phyloP scores from a whole-genome alignment of 2,888 invertebrate genomes.

The Temnothorax unifasciatus region DNA sequence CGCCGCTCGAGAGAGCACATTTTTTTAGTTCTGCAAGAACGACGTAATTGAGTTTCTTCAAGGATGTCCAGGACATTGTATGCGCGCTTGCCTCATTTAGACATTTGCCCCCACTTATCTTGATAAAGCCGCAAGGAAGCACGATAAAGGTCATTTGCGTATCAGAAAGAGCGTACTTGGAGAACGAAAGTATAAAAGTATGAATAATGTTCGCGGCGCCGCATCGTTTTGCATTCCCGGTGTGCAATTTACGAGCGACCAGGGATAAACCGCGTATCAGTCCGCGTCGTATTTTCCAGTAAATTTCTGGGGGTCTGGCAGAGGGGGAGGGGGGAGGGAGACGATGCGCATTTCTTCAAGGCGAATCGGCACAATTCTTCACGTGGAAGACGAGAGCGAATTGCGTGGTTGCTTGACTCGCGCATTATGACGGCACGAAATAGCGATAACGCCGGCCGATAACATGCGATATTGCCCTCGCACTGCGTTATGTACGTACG shows the following conservation, averaged over 20 bases:
- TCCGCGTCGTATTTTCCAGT: slow-evolving; percentile 6
- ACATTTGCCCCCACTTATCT: slow-evolving; percentile 16
- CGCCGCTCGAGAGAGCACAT: not conserved
- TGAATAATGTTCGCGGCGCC: slow-evolving; percentile 20
- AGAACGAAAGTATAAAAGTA: slow-evolving; percentile 21
- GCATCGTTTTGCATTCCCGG: slow-evolving; percentile 11
- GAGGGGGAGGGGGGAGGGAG: no score
- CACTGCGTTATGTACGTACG: not conserved
- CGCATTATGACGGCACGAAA: slow-evolving; percentile 59
- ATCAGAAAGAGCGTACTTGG: not conserved
- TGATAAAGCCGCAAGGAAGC: slow-evolving; percentile 10
- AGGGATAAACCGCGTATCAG: slow-evolving; percentile 21
- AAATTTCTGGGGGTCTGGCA: not conserved
- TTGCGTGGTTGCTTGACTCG: slow-evolving; percentile 35
- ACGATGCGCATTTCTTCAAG: slow-evolving; percentile 32
- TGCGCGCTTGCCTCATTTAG: not conserved
- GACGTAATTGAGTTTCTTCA: slow-evolving; percentile 13
- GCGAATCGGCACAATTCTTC: slow-evolving; percentile 32
- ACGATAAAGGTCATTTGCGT: slow-evolving; percentile 33
- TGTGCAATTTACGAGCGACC: slow-evolving; percentile 26
- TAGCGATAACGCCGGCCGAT: slow-evolving; percentile 54
- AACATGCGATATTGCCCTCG: slow-evolving; percentile 46
- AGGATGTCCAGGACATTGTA: not conserved
- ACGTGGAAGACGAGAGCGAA: slow-evolving; percentile 35
- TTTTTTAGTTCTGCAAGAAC: not conserved